phyloP scores from a whole-genome alignment of 37 sponge, comb jelly and placozoan genomes.

The Geodia barretti region DNA sequence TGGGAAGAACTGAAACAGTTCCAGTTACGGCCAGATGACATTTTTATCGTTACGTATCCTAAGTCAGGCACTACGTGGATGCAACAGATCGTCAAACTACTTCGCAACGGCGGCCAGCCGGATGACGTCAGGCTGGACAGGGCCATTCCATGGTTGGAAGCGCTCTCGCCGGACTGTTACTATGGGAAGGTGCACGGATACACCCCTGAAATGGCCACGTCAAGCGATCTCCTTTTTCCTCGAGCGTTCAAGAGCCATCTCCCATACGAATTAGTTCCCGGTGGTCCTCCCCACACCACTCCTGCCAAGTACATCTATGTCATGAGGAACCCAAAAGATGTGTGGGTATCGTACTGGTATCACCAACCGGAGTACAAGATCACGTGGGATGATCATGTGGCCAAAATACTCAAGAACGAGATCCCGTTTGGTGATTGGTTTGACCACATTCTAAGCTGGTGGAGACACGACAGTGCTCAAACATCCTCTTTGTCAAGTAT shows the following conservation, averaged over 20 bases:
- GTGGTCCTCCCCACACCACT: slow-evolving; percentile 41
- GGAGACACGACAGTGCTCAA: slow-evolving; percentile 35
- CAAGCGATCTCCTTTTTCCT: slow-evolving; percentile 23
- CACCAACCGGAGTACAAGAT: not conserved
- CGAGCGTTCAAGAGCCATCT: slow-evolving; percentile 67
- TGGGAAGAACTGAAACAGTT: slow-evolving; percentile 4
- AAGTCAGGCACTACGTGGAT: slow-evolving; percentile 44
- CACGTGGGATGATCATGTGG: not conserved
- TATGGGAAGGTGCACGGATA: not conserved
- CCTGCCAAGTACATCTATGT: slow-evolving; percentile 73
- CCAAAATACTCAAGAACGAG: slow-evolving; percentile 2
- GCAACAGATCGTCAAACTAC: slow-evolving; percentile 33
- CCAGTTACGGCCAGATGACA: slow-evolving; percentile 21
- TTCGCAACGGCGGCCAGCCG: slow-evolving; percentile 2
- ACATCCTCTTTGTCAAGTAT: slow-evolving; percentile 62
- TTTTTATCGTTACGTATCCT: slow-evolving; percentile 29
- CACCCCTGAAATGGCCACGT: not conserved
- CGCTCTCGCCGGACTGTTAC: too few relatives aligned
- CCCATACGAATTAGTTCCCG: slow-evolving; percentile 48
- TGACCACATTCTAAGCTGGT: slow-evolving; percentile 62
- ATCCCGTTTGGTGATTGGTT: slow-evolving; percentile 53
- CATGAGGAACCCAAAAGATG: slow-evolving; percentile 72
- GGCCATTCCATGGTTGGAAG: slow-evolving; percentile 25
- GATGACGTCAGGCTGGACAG: not conserved
- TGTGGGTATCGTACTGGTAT: slow-evolving; percentile 54